phyloP scores from a whole-genome alignment of 2,797 vertebrate genomes.

The Enteromius thamalakanensis region DNA sequence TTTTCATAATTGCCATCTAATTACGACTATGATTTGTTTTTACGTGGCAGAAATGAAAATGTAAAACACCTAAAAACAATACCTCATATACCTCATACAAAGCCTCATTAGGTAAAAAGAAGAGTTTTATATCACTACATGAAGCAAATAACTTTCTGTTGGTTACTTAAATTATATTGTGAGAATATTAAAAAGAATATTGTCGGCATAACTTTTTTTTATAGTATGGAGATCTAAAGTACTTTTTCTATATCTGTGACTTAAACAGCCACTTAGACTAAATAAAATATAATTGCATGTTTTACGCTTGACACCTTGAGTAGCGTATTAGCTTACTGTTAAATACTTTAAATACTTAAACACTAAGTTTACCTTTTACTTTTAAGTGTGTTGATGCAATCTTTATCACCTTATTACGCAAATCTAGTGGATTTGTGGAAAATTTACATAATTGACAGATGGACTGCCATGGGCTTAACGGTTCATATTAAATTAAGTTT shows the following conservation, averaged over 20 bases:
- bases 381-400: neutral
- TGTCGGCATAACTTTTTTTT: neutral
- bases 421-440: neutral
- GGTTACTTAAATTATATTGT: neutral
- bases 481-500: neutral
- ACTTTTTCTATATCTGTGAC: neutral
- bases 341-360: neutral
- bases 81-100: no score
- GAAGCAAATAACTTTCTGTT: neutral
- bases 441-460: conserved; percentile 1
- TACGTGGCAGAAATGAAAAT: neutral
- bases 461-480: neutral
- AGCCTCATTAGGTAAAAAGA: neutral
- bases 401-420: neutral
- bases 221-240: neutral
- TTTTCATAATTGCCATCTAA: neutral
- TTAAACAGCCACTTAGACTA: neutral
- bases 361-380: neutral
- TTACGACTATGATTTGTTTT: neutral
- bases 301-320: neutral
- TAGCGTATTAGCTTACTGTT: neutral
- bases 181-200: neutral
- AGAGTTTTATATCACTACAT: neutral
- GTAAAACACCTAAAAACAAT: neutral
- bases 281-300: neutral